Base-by-base conservation (phyloP, 2,113 vertebrate species). In the Panthera leo region DNA sequence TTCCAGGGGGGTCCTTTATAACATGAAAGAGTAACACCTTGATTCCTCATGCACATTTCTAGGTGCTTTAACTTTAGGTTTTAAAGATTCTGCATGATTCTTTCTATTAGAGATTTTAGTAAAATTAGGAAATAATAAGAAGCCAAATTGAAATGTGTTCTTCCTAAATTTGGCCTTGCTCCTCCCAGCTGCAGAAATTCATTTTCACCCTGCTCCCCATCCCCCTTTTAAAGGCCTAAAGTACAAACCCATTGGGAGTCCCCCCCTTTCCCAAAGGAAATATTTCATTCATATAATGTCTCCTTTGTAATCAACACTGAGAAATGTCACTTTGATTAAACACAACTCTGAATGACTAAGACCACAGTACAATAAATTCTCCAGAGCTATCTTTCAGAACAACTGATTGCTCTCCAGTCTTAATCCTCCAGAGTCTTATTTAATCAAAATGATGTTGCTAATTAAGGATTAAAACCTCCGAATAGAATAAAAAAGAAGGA, bases 311-410 rank as follows among this genome's bases (percentile, higher is more conserved):
- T 99, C 98, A 99, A 99, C 98, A 97, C 97, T 97, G 98, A 98
- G 98, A 98, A 99, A 98, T 98, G 99, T 98, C 99, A 98, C 98
- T 99, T 99, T 99, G 98, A 99, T 99, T 99, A 99, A 99, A 98
- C 96, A 98, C 97, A 98, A 98, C 94, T 98, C 98, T 97, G 98
- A 98, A 98, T 97, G 98, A 98, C 97, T 97, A 97, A 98, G 98
- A 98, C 98, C 98, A 98, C 89, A 98, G 98, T 97, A 98, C 98
- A 98, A 98, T 99, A 98, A 98, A 98, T 98, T 98, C 98, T 99
- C 98, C 97, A 97, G 98, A 99, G 98, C 98, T 96, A 98, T 98
- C 98, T 97, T 98, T 98, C 98, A 98, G 98, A 98, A 97, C 98
- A 98, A 99, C 97, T 97, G 98, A 98, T 98, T 98, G 97, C 98